Evolutionary conservation across 2,888 invertebrate species (phyloP), one percentile per base, ranked within the genome.

Genomic region (Heteromurus nitidus): DNA sequence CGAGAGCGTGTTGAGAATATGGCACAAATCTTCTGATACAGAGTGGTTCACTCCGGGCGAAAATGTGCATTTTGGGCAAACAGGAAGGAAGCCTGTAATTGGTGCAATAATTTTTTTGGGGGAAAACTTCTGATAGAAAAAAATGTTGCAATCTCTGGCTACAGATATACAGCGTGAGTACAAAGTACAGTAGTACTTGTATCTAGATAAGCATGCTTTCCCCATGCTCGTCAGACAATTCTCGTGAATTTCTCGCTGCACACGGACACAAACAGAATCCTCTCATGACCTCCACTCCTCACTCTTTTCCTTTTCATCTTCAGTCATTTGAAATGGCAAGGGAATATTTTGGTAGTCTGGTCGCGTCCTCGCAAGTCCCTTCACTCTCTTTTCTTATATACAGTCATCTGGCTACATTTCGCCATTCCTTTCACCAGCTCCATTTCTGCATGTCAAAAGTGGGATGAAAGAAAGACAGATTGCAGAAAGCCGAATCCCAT

Each of bases 381-480:
- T 60, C 65, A 5, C 26, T 11, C 24, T 47, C 9, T 22, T 36
- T 30, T 28, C n/a, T 36, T 18, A 18, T 20, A 47, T 60, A n/a
- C 44, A 58, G 58, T 60, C 75, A 47, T 68, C 68, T 68, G 68
- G 64, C 60, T 36, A 28, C n/a, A 75, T 55, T 31, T 44, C 44
- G 53, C 24, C 36, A 50, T 55, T 73, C 31, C 18, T 31, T 68
- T 62, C 62, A 60, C 30, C 28, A 60, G 60, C 47, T 76, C 28
- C 47, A 47, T 76, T 76, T 76, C 60, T 31, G 30, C 68, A 47
- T 76, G 76, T 76, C 76, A 76, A 60, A 68, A 76, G 28, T 47
- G 31, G 60, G 60, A 68, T 76, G 76, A 76, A 58, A 47, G 74
- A 24, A 53, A 76, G 76, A 76, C 75, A 75, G 67, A 67, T 75